These are phyloP conservation scores for Podiceps cristatus DNA, from an alignment of 2,113 vertebrate species.

Conservation along the genomic window DNA sequence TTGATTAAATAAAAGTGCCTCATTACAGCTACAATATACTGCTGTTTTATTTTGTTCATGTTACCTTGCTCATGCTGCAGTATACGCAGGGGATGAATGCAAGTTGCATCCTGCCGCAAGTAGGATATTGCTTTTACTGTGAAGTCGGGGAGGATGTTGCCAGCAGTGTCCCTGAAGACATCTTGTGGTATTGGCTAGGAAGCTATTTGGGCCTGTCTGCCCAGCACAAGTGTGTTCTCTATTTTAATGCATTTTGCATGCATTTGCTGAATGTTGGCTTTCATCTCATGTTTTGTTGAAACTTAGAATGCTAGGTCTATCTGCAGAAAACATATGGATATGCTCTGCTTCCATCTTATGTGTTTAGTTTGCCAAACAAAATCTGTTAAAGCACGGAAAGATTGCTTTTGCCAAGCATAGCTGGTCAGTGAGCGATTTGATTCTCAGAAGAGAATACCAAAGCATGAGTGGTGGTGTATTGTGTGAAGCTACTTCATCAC, in stretches of 20 bases:
- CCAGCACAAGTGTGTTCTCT: constrained; percentile 48
- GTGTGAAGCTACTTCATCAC: not conserved
- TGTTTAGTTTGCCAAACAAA: constrained; percentile 24
- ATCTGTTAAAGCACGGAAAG: not conserved
- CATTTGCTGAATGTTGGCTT: constrained; percentile 52
- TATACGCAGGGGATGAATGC: not conserved
- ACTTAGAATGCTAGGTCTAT: constrained; percentile 56
- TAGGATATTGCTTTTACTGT: not conserved
- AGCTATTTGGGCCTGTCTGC: constrained; percentile 46
- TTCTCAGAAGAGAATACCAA: not conserved
- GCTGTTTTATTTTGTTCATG: not conserved
- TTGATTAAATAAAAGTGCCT: not conserved
- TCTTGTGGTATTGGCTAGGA: not conserved
- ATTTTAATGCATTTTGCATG: constrained; percentile 20
- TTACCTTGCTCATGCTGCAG: not conserved
- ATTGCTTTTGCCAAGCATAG: not conserved
- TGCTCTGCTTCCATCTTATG: constrained; percentile 19
- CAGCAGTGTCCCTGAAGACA: not conserved
- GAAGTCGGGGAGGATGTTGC: not conserved
- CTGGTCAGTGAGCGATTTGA: not conserved
- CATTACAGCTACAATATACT: not conserved
- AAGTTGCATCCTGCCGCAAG: not conserved
- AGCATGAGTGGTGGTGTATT: not conserved
- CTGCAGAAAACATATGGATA: constrained; percentile 18
- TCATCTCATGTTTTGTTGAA: constrained; percentile 54